Percentiles rank a stretch among this genome's conserved stretches.
phyloP scores from a whole-genome alignment of 1,140 invertebrate genomes.

The Scaptomyza pallida region DNA sequence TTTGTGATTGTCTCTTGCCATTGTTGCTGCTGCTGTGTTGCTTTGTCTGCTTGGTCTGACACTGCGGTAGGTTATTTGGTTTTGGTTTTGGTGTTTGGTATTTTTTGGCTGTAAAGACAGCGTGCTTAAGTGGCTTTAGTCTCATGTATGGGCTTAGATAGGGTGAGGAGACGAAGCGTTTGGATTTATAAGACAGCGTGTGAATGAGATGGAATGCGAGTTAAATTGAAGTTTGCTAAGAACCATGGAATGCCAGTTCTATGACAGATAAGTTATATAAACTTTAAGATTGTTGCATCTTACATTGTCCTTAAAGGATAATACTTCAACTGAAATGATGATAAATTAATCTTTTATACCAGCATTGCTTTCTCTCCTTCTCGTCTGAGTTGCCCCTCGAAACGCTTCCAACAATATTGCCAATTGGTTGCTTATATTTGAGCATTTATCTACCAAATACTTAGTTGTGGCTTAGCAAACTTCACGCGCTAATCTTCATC shows the following conservation, averaged over 20 bases:
- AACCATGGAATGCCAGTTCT: not conserved
- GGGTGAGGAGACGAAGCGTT: not conserved
- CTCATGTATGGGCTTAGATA: slow-evolving; percentile 1
- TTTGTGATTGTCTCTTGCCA: slow-evolving; percentile 47
- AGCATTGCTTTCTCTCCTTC: no score
- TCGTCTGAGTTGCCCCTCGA: no score
- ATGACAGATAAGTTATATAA: not conserved
- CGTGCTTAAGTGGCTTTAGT: slow-evolving; percentile 54
- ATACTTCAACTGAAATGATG: not conserved
- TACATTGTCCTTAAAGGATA: not conserved
- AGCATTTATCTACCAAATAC: slow-evolving; percentile 49
- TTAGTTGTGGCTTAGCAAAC: slow-evolving; percentile 24
- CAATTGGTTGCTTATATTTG: slow-evolving; percentile 35
- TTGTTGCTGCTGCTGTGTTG: slow-evolving; percentile 30
- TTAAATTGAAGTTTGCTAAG: not conserved
- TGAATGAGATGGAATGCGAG: slow-evolving; percentile 15
- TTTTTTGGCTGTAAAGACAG: slow-evolving; percentile 11
- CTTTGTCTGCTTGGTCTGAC: slow-evolving; percentile 6
- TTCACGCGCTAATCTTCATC: slow-evolving; percentile 47
- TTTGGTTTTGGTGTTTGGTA: slow-evolving; percentile 14
- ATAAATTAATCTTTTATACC: no score
- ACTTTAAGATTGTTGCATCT: not conserved
- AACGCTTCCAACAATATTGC: slow-evolving; percentile 8
- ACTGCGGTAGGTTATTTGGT: slow-evolving; percentile 51
- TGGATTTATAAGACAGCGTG: slow-evolving; percentile 29